Percentiles rank a stretch among this genome's conserved stretches.
These are phyloP conservation scores for Pandemis heparana DNA, from an alignment of 2,888 invertebrate genomes.

Conservation along the genomic window DNA sequence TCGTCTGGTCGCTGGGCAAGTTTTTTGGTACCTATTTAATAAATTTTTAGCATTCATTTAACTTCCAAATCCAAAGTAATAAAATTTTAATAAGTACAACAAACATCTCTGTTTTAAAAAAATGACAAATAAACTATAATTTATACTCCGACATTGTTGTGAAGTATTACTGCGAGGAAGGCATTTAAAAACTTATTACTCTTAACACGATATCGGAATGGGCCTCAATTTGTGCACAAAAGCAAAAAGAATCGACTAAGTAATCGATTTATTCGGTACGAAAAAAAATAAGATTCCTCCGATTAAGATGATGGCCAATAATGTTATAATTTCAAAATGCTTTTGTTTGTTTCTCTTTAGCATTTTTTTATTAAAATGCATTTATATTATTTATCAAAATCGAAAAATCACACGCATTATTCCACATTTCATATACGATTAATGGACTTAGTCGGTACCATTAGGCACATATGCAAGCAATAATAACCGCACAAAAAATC, in stretches of 20 bases:
- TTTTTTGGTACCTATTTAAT: no score
- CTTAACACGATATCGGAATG: constrained; percentile 62
- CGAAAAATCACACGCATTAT: no score
- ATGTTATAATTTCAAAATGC: background rate
- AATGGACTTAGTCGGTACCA: no score
- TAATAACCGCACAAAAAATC: no score
- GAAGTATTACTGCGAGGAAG: constrained; percentile 62
- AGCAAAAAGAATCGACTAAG: constrained; percentile 54
- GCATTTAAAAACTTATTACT: constrained; percentile 79
- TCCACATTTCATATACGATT: no score
- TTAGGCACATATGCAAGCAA: no score
- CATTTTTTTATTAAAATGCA: no score
- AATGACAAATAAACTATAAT: constrained; percentile 3
- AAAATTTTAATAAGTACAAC: background rate
- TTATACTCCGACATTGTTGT: constrained; percentile 49
- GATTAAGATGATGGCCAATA: background rate
- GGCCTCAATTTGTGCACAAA: constrained; percentile 66
- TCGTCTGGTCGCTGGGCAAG: no score
- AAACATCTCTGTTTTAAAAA: constrained; percentile 2
- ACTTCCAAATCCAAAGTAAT: no score
- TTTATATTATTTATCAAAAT: no score
- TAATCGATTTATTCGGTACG: constrained; percentile 58
- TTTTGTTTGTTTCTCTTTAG: background rate
- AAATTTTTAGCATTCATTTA: no score
- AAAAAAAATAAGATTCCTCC: constrained; percentile 7